Conservation (phyloP, 2,797 vertebrate genomes). For the Tenualosa ilisha region DNA sequence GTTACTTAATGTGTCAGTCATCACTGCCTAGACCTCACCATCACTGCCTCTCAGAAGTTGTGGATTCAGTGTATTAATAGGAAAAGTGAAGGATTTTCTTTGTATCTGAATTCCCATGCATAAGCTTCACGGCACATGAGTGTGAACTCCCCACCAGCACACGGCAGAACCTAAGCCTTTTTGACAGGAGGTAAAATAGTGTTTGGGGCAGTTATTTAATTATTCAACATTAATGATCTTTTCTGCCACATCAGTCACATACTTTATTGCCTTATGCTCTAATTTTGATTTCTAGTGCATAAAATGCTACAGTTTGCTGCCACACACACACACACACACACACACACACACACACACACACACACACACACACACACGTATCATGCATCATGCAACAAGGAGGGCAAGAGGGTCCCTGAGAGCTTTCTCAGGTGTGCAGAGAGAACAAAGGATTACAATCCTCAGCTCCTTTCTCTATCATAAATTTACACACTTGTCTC, state of each 20-base stretch:
- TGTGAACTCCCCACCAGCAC: neutral
- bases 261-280: neutral
- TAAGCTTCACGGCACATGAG: neutral
- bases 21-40: neutral
- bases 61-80: neutral
- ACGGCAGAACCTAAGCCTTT: neutral
- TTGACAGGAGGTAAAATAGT: neutral
- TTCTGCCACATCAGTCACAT: neutral
- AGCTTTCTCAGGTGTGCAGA: neutral
- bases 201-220: constrained; percentile 1
- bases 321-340: neutral
- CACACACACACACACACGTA: no score
- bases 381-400: neutral
- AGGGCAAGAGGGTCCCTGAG: neutral
- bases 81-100: neutral
- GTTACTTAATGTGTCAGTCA: constrained; percentile 8
- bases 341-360: no score
- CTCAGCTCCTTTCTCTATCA: neutral
- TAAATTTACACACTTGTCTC: neutral
- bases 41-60: neutral
- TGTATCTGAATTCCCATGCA: neutral
- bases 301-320: neutral
- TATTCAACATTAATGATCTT: neutral
- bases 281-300: neutral
- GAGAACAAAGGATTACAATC: neutral